Base-by-base conservation (phyloP, 2,113 vertebrate species). In the Cryptotis parvus region DNA sequence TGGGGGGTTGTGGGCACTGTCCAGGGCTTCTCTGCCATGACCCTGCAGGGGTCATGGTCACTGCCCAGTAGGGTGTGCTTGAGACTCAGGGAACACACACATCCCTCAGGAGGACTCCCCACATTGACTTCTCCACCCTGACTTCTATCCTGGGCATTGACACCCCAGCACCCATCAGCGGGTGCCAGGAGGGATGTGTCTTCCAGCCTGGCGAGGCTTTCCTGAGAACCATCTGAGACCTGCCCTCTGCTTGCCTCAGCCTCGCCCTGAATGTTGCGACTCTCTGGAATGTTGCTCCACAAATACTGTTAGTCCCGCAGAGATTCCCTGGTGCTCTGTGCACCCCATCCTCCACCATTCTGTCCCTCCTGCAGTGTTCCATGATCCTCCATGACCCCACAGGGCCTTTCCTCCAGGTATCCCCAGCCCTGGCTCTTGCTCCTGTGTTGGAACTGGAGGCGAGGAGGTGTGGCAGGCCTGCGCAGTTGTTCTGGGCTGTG, bases 181-280 rank as follows among this genome's bases (percentile, higher is more conserved):
- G 3, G 52, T 15, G 20, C 58, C 49, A 63, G 4, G 11, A 0
- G 8, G 39, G 18, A 37, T 65, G 27, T 15, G 29, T n/a, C 45
- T 84, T 63, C 75, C 70, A 65, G 24, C 45, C 39, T 1, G 1
- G 4, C 24, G 31, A 83, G 43, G 27, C 72, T 74, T 63, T 75
- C 35, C 6, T 31, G 43, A 52, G 61, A 70, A 33, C 4, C 69
- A 0, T 31, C 39, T 78, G 72, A 87, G 41, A 74, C 3, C 27
- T 52, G 18, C 73, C 20, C 4, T 35, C 24, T 18, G 55, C 52
- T n/a, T 20, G 22, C 22, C 0, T 0, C 1, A 8, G 10, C n/a
- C 29, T 55, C 43, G 73, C 79, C 41, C 29, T 9, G 22, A 39
- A 84, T 24, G 74, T 58, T 35, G 63, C 14, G 68, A 27, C 27